These are phyloP conservation scores for Trissolcus basalis DNA, from an alignment of 1,140 invertebrate genomes.

Conservation along the genomic window DNA sequence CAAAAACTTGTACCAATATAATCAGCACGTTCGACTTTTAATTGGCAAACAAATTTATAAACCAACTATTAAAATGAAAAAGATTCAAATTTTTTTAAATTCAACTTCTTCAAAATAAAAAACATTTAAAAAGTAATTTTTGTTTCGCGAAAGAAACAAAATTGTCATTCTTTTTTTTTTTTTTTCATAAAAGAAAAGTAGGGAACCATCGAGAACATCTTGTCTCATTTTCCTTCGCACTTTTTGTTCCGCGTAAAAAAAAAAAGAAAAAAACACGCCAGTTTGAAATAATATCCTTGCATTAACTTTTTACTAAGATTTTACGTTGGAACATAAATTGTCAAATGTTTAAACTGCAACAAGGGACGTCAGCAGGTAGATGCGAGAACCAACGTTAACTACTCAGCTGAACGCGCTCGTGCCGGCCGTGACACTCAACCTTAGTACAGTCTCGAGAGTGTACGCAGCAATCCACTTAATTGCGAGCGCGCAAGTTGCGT, in stretches of 20 bases:
- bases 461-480: conserved; percentile 36
- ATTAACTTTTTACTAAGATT: no score
- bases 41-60: background rate
- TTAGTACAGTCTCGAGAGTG: conserved; percentile 38
- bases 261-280: no score
- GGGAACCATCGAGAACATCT: background rate
- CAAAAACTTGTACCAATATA: background rate
- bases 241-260: background rate
- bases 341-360: background rate
- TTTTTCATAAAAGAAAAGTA: background rate
- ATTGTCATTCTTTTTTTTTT: no score
- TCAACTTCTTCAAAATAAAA: no score
- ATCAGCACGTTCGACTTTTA: background rate
- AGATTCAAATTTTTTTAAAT: no score
- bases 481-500: conserved; percentile 30
- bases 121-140: no score
- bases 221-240: background rate
- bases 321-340: no score
- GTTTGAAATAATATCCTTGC: no score
- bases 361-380: conserved; percentile 50
- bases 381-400: conserved; percentile 40
- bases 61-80: no score
- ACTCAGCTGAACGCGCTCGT: conserved; percentile 32
- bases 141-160: no score
- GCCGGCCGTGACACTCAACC: conserved; percentile 67